Evolutionary conservation across 2,113 vertebrate genomes (phyloP), one percentile per base, ranked within the genome.

Genomic region (Osmerus mordax): DNA sequence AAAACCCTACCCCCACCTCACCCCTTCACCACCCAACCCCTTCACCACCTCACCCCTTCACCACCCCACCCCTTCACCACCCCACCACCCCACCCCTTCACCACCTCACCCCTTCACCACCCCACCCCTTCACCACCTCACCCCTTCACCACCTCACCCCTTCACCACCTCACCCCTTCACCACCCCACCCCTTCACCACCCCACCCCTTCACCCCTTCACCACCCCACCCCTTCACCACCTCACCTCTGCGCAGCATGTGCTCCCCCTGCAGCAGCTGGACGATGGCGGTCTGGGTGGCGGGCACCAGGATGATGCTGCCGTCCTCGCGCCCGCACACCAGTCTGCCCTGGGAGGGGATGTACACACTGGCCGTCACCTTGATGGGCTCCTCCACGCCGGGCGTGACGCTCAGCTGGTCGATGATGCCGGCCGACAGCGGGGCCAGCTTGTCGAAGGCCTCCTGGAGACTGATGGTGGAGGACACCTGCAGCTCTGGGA

Each of bases 261-360:
- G 97, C 70, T 98, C 96, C 0, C 97, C 97, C 67, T 96, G 96
- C 72, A 99, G 88, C 36, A 99, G 94, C 91, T 99, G 97, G 0
- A 98, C 96, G 0, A 97, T 96, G 28, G 97, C 97, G 0, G 97
- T 99, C 79, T 99, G 97, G 0, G 97, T 99, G 6, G 97, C 97
- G 0, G 97, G 97, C 14, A 99, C 97, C 18, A 99, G 95, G 12
- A 99, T 85, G 29, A 99, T 94, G 90, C 97, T 98, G 21, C 97
- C 97, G 0, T 99, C 97, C 47, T 99, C 95, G 0, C 97, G 91
- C 0, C 97, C 97, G 0, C 97, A 99, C 0, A 94, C 97, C 53
- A 99, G 86, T 0, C 96, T 91, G 3, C 96, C 97, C 0, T 98
- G 96, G 0, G 94, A 94, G 0, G 97, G 96, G 75, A 99, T 98